Evolutionary conservation across 2,888 invertebrate species (phyloP).

Genomic region (Lithophane ornitopus): DNA sequence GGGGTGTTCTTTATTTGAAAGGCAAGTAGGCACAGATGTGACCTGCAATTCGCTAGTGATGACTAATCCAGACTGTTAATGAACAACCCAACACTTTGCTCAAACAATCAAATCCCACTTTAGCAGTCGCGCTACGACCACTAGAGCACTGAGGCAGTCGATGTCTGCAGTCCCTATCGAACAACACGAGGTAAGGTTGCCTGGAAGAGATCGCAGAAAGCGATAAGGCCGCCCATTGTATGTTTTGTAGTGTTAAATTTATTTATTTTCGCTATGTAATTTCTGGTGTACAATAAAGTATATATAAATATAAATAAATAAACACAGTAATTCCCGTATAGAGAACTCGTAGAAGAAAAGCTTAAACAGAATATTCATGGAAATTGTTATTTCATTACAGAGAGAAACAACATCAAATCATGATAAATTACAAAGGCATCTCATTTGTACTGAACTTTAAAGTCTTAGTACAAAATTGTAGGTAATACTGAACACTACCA

Average conservation of each 20-base stretch:
- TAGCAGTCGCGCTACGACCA: background rate
- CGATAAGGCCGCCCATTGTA: too few relatives aligned
- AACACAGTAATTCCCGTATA: background rate
- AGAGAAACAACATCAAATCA: conserved; percentile 17
- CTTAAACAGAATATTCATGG: background rate
- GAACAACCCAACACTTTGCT: background rate
- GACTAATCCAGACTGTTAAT: background rate
- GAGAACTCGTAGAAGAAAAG: background rate
- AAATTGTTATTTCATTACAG: background rate
- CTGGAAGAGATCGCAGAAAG: too few relatives aligned
- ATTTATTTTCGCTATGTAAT: too few relatives aligned
- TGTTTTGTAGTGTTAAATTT: too few relatives aligned
- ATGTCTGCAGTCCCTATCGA: background rate
- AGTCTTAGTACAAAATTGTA: conserved; percentile 12
- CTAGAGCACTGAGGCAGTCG: background rate
- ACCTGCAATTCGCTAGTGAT: background rate
- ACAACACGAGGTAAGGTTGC: too few relatives aligned
- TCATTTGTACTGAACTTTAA: conserved; percentile 26
- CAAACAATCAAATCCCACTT: background rate
- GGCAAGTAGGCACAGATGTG: background rate
- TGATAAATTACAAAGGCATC: conserved; percentile 2
- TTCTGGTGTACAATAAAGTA: too few relatives aligned
- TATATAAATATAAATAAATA: too few relatives aligned
- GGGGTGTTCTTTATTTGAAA: background rate
- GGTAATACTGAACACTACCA: background rate